phyloP scores from a whole-genome alignment of 2,888 invertebrate species.

The Melinaea marsaeus region DNA sequence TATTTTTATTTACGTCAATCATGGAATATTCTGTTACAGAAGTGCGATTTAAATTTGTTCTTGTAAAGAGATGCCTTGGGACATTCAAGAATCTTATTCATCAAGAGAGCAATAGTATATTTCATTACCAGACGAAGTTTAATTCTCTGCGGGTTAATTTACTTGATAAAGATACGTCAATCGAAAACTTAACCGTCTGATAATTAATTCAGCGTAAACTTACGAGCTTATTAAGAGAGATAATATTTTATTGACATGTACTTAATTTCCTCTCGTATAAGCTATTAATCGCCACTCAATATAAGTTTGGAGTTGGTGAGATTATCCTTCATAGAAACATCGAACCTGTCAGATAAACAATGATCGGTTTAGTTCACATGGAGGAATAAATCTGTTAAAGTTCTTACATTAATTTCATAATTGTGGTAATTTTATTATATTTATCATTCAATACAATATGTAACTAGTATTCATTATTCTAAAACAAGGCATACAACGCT shows the following conservation, averaged over 20 bases:
- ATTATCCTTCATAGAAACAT: too few relatives aligned
- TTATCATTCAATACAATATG: too few relatives aligned
- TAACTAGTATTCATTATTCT: too few relatives aligned
- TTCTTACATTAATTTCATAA: too few relatives aligned
- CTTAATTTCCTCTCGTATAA: neutral
- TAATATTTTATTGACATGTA: slow-evolving; percentile 2
- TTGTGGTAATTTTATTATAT: too few relatives aligned
- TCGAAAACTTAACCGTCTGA: slow-evolving; percentile 26
- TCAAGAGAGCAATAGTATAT: slow-evolving; percentile 4
- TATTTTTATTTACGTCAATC: too few relatives aligned
- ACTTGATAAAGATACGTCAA: slow-evolving; percentile 27
- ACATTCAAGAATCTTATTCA: neutral
- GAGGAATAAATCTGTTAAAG: too few relatives aligned
- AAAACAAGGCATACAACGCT: too few relatives aligned
- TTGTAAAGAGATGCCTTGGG: neutral
- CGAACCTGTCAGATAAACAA: too few relatives aligned
- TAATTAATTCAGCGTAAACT: slow-evolving; percentile 9
- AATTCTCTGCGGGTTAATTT: slow-evolving; percentile 31
- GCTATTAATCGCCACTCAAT: neutral
- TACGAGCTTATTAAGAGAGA: neutral
- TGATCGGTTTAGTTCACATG: too few relatives aligned
- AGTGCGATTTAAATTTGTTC: neutral
- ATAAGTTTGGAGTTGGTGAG: too few relatives aligned
- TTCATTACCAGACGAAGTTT: slow-evolving; percentile 20
- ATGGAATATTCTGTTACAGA: too few relatives aligned